phyloP scores from a whole-genome alignment of 2,113 vertebrate species.

The Notechis scutatus region DNA sequence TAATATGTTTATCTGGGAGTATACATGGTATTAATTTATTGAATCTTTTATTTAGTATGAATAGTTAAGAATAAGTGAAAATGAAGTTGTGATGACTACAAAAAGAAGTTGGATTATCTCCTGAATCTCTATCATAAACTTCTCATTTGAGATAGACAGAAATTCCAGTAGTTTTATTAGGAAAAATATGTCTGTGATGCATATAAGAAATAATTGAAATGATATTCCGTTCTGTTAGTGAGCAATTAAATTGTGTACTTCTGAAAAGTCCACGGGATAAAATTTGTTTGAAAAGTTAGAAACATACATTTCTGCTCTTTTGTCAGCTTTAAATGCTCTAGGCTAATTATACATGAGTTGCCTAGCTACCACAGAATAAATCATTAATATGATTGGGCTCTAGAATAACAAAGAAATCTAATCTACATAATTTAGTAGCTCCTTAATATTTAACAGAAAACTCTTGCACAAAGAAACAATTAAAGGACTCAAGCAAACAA shows the following conservation, averaged over 20 bases:
- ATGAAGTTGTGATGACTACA: not conserved
- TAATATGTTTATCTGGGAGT: not conserved
- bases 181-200: slow-evolving; percentile 9
- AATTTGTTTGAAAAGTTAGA: slow-evolving; percentile 26
- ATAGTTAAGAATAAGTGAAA: not conserved
- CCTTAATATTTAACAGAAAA: slow-evolving; percentile 66
- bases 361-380: slow-evolving; percentile 57
- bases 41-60: not conserved
- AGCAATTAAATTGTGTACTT: slow-evolving; percentile 37
- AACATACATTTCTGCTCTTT: slow-evolving; percentile 18
- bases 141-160: not conserved
- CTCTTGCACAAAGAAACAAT: slow-evolving; percentile 39
- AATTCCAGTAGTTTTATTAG: not conserved
- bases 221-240: slow-evolving; percentile 14
- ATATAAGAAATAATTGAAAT: not conserved
- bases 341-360: slow-evolving; percentile 48
- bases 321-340: slow-evolving; percentile 37
- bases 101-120: not conserved
- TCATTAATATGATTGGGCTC: slow-evolving; percentile 59
- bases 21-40: not conserved
- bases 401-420: slow-evolving; percentile 56
- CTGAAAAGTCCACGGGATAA: slow-evolving; percentile 1
- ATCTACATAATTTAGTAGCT: slow-evolving; percentile 61
- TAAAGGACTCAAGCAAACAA: not conserved
- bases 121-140: not conserved